These are phyloP conservation scores for Oreochromis mossambicus DNA, from an alignment of 2,797 vertebrate species.

Conservation along the genomic window DNA sequence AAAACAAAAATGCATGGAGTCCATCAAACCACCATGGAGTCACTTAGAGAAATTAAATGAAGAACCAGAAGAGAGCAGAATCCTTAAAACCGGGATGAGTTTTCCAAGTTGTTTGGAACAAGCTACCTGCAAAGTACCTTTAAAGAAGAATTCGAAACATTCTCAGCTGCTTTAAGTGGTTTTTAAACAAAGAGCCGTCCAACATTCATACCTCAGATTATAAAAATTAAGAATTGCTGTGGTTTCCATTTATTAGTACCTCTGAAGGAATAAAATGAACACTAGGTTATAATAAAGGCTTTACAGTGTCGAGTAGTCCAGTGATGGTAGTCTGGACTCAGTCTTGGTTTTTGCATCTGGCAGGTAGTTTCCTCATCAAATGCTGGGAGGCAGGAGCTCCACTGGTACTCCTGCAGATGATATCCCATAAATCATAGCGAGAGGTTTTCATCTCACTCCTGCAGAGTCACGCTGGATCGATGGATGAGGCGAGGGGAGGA, in stretches of 20 bases:
- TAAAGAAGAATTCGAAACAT: not conserved
- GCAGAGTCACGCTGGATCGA: conserved; percentile 63
- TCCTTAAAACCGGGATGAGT: not conserved
- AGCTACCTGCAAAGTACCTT: not conserved
- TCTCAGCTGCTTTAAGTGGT: not conserved
- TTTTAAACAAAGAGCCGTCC: not conserved
- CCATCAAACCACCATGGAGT: too few species aligned
- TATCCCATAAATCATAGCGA: conserved; percentile 69
- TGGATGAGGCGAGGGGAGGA: conserved; percentile 32
- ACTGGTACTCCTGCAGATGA: conserved; percentile 42
- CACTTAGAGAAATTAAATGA: not conserved
- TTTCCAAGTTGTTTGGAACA: not conserved
- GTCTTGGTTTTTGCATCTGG: not conserved
- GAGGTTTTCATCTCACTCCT: conserved; percentile 64
- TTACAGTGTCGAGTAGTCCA: not conserved
- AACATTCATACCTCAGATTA: not conserved
- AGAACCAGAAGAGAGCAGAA: not conserved
- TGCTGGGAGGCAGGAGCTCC: conserved; percentile 9
- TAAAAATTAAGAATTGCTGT: not conserved
- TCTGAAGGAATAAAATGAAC: not conserved
- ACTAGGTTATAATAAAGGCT: not conserved
- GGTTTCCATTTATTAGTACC: not conserved
- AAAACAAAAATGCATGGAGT: not conserved
- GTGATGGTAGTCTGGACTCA: not conserved
- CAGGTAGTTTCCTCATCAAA: not conserved